A percentile compares a stretch with the other conserved stretches of the same genome.
phyloP scores from a whole-genome alignment of 2,113 vertebrate species.

The Neolamprologus tretocephalus region DNA sequence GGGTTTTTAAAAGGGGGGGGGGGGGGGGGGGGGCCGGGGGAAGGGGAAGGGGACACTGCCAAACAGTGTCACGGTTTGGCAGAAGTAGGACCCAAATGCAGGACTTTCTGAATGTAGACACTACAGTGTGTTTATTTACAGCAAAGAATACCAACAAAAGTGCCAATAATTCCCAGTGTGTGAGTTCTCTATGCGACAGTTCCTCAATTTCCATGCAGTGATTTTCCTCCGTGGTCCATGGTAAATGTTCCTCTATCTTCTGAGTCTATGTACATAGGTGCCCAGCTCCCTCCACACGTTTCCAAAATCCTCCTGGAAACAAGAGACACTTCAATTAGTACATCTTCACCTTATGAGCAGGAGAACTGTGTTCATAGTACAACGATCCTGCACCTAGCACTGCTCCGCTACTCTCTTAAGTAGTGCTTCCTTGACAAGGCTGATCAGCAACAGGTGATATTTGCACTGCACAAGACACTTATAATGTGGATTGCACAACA shows the following conservation, averaged over 20 bases:
- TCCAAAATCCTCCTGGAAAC: not conserved
- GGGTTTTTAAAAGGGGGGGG: no score
- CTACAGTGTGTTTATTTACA: not conserved
- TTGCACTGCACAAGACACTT: no score
- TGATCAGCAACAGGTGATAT: not conserved
- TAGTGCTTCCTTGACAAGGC: not conserved
- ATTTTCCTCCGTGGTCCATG: not conserved
- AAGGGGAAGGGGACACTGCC: not conserved
- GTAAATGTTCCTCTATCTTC: not conserved
- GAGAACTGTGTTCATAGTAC: not conserved
- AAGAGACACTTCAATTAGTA: not conserved
- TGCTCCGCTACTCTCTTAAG: not conserved
- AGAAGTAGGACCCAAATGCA: not conserved
- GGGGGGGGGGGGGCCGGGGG: not conserved
- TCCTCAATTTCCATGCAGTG: not conserved
- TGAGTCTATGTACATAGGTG: not conserved
- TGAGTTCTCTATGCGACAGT: not conserved
- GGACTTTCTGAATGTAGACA: not conserved
- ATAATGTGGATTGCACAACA: no score
- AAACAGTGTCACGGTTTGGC: not conserved
- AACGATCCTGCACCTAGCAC: rapidly evolving
- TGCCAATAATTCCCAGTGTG: not conserved
- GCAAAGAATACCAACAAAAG: not conserved
- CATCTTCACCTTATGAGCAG: not conserved
- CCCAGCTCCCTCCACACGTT: not conserved